phyloP scores from a whole-genome alignment of 2,888 invertebrate species.

The Rhamphomyia laevipes region DNA sequence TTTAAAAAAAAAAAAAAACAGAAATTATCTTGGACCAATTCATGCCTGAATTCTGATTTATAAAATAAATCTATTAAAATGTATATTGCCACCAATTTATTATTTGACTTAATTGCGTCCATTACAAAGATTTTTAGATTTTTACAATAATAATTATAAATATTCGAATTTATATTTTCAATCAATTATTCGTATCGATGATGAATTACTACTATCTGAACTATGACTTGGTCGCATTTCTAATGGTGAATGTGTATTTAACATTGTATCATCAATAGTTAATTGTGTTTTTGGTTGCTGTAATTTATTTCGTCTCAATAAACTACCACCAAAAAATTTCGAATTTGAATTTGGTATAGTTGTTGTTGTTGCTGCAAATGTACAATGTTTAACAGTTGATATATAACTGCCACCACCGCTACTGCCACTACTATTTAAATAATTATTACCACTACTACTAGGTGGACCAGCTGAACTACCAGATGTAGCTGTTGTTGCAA shows the following conservation, averaged over 20 bases:
- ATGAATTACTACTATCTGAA: background rate
- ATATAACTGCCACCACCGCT: too few species aligned
- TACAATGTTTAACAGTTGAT: constrained; percentile 29
- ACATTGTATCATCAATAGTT: background rate
- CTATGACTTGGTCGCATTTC: background rate
- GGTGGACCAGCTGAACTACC: constrained; percentile 16
- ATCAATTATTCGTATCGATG: background rate
- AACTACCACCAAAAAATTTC: background rate
- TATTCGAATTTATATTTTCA: background rate
- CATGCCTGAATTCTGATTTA: too few species aligned
- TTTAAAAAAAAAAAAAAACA: too few species aligned
- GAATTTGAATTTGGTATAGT: constrained; percentile 19
- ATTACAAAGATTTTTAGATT: too few species aligned
- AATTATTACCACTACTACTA: constrained; percentile 19
- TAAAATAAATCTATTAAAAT: too few species aligned
- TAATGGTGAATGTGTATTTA: background rate
- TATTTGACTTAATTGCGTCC: too few species aligned
- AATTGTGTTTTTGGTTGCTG: background rate
- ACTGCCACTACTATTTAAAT: constrained; percentile 11
- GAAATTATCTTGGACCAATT: too few species aligned
- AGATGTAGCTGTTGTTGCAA: constrained; percentile 15
- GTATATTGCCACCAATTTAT: too few species aligned
- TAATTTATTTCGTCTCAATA: background rate
- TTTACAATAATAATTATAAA: too few species aligned
- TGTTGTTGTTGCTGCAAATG: constrained; percentile 29